Percentiles rank a stretch among this genome's conserved stretches.
Evolutionary conservation across 2,888 invertebrate genomes (phyloP).

Genomic region (Ectemnius cavifrons): DNA sequence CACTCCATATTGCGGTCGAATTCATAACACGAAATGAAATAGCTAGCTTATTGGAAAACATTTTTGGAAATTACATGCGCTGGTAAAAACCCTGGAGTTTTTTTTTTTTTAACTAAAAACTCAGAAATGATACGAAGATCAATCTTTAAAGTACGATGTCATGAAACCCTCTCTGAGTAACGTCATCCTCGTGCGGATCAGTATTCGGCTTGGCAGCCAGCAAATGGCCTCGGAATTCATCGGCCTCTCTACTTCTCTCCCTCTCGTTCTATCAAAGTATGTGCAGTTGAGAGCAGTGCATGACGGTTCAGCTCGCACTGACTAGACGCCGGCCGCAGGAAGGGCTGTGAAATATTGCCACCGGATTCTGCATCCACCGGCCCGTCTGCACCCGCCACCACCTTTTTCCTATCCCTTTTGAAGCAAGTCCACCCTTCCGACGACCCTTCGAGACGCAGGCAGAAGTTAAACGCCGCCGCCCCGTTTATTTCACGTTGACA

Average conservation of each 20-base stretch:
- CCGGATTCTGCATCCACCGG: conserved; percentile 58
- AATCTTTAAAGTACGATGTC: too few relatives aligned
- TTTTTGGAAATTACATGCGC: too few relatives aligned
- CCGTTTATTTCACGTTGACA: conserved; percentile 62
- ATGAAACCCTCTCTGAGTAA: too few relatives aligned
- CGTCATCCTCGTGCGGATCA: too few relatives aligned
- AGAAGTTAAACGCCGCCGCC: conserved; percentile 61
- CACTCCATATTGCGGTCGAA: too few relatives aligned
- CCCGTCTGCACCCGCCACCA: conserved; percentile 41
- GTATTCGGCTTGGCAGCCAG: too few relatives aligned
- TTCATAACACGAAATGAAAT: too few relatives aligned
- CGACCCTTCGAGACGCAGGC: conserved; percentile 45
- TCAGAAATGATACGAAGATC: too few relatives aligned
- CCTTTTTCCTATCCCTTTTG: conserved; percentile 32
- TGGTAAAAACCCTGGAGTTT: too few relatives aligned
- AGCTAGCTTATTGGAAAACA: too few relatives aligned
- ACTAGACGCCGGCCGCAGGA: conserved; percentile 39
- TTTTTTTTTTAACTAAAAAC: too few relatives aligned
- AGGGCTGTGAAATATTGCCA: conserved; percentile 63
- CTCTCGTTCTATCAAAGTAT: neutral
- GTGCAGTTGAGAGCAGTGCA: conserved; percentile 6
- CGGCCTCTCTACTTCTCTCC: neutral
- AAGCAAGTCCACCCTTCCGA: conserved; percentile 34
- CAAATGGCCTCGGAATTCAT: neutral
- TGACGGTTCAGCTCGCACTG: conserved; percentile 36